Conservation (phyloP, 23 tunicate species). For the Diplosoma virens region DNA sequence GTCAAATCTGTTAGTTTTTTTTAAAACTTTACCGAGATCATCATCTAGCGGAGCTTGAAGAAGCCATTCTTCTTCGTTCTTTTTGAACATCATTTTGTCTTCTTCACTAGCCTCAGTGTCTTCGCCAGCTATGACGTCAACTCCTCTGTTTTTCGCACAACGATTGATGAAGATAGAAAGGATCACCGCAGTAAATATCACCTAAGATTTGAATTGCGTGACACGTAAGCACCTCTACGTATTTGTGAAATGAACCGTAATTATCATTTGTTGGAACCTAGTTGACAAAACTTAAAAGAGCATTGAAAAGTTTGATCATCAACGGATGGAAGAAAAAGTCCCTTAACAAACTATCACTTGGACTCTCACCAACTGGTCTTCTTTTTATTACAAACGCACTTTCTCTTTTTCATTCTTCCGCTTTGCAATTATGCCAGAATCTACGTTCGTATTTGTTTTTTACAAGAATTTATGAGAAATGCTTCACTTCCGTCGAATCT, state of each 20-base stretch:
- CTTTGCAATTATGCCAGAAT: too few relatives aligned
- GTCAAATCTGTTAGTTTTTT: background rate
- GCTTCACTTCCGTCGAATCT: too few relatives aligned
- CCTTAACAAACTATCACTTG: too few relatives aligned
- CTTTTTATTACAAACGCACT: too few relatives aligned
- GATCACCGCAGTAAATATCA: constrained; percentile 41
- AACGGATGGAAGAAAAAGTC: background rate
- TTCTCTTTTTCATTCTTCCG: too few relatives aligned
- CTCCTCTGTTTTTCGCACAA: constrained; percentile 37
- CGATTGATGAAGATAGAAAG: constrained; percentile 60
- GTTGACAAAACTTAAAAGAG: background rate
- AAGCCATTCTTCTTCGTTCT: constrained; percentile 45
- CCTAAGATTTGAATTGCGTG: constrained; percentile 23
- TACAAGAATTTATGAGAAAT: too few relatives aligned
- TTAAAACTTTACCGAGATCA: constrained; percentile 8
- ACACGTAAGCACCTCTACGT: too few relatives aligned
- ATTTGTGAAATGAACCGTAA: too few relatives aligned
- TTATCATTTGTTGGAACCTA: too few relatives aligned
- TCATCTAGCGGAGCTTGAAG: constrained; percentile 38
- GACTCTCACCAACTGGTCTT: too few relatives aligned
- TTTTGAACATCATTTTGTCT: constrained; percentile 20
- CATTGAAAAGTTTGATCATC: background rate
- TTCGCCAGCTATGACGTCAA: constrained; percentile 27
- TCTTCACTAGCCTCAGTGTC: constrained; percentile 25
- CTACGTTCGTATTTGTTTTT: too few relatives aligned